phyloP scores from a whole-genome alignment of 1,140 invertebrate species.

The Drosophila serrata region DNA sequence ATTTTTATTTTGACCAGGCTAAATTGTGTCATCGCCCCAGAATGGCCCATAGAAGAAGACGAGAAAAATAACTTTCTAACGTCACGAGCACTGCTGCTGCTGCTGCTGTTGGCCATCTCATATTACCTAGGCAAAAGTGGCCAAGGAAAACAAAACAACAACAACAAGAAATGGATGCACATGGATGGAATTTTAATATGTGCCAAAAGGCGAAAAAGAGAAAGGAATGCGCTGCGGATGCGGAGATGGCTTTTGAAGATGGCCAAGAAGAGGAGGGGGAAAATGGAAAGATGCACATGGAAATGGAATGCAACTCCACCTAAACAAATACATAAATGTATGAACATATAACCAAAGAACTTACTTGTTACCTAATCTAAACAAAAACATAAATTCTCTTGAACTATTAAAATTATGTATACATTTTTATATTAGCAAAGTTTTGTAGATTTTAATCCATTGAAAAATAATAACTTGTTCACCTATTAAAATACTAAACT shows the following conservation, averaged over 20 bases:
- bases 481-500: no score
- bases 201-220: conserved; percentile 50
- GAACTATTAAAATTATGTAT: not conserved
- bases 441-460: not conserved
- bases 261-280: conserved; percentile 8
- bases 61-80: conserved; percentile 46
- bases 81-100: conserved; percentile 38
- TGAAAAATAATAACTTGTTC: no score
- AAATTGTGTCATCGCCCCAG: conserved; percentile 58
- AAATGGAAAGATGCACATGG: not conserved
- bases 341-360: no score
- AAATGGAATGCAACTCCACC: not conserved
- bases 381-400: not conserved
- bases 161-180: conserved; percentile 31
- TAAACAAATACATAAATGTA: not conserved
- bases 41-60: conserved; percentile 28
- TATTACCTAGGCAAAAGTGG: conserved; percentile 37
- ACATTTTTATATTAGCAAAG: not conserved
- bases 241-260: conserved; percentile 6
- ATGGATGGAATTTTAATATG: conserved; percentile 57
- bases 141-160: conserved; percentile 6
- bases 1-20: conserved; percentile 21
- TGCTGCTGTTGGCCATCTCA: conserved; percentile 14
- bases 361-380: not conserved
- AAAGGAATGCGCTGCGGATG: conserved; percentile 37